Base-by-base conservation (phyloP, 2,888 invertebrate species). In the Sisyra nigra region DNA sequence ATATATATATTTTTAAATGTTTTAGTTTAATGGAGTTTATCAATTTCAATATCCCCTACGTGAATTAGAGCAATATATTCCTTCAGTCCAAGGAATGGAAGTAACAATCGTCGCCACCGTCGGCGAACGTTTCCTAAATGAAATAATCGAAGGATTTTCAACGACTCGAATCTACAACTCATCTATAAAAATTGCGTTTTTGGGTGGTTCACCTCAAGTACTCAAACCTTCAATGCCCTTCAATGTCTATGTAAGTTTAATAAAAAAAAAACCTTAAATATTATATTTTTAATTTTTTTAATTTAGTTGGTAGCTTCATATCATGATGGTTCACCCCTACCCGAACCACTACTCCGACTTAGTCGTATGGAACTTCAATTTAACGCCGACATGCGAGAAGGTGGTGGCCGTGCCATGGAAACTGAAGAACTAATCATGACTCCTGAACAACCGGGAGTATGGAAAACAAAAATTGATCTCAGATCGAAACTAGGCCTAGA, bases 211-310 rank as follows among this genome's bases (percentile, higher is more conserved):
- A 0, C 87, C 94, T 6, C 89, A 94, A 62, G 82, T 96, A 11
- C 94, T 94, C 65, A 96, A 94, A 60, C 94, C 96, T 0, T 73
- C 86, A 7, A 92, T 94, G 85, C 88, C 92, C 0, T 83, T 91
- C 54, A 80, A 80, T 48, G 71, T 80, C 39, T 88, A 88, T 60
- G 84, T 85, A 62, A 74, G 79, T 66, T 37, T 29, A 8, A n/a
- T n/a, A n/a, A n/a, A n/a, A n/a, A n/a, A n/a, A n/a, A n/a, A n/a
- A n/a, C n/a, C n/a, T n/a, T n/a, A n/a, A n/a, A n/a, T n/a, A n/a
- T n/a, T n/a, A 32, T 42, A 34, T 37, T 42, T 66, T 53, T 55
- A 57, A 53, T 24, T n/a, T n/a, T 43, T 37, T 35, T 46, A 45
- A 19, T 63, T 2, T 61, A 87, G 76, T 68, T 94, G 56, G 82